Conservation (phyloP, 2,888 invertebrate genomes). For the Thecocarcelia acutangulata region DNA sequence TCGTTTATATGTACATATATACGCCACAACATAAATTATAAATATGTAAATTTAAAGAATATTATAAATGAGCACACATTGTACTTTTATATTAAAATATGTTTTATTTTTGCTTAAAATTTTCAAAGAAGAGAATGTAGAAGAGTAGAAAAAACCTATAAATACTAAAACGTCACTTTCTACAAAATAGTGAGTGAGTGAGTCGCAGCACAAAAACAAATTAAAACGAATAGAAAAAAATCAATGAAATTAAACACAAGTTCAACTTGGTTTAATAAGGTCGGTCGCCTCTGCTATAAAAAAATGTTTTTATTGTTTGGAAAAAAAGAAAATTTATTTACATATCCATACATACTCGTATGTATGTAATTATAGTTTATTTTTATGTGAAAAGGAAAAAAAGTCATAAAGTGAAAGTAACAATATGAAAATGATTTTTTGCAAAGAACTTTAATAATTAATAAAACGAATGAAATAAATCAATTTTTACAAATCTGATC, state of each 20-base stretch:
- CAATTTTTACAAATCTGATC: too few relatives aligned
- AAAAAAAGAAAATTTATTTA: background rate
- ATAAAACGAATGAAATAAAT: too few relatives aligned
- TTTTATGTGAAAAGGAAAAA: too few relatives aligned
- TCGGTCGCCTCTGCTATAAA: conserved; percentile 7
- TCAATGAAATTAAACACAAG: conserved; percentile 62
- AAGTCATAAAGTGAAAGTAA: too few relatives aligned
- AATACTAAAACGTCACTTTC: conserved; percentile 5
- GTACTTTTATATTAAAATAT: background rate
- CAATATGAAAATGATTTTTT: too few relatives aligned
- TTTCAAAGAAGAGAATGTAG: background rate
- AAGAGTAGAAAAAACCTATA: background rate
- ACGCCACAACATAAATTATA: background rate
- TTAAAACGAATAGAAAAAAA: conserved; percentile 31
- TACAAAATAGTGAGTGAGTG: conserved; percentile 1
- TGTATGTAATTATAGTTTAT: background rate
- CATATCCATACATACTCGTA: too few relatives aligned
- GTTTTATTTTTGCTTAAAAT: background rate
- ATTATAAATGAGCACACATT: conserved; percentile 6
- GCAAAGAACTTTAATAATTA: too few relatives aligned
- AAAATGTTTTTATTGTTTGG: background rate
- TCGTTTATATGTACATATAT: background rate
- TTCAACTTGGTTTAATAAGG: conserved; percentile 64
- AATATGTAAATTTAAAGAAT: conserved; percentile 1
- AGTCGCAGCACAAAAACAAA: conserved; percentile 8